These are phyloP conservation scores for Invenusta paracnida DNA, from an alignment of 2,888 invertebrate genomes.

Conservation along the genomic window DNA sequence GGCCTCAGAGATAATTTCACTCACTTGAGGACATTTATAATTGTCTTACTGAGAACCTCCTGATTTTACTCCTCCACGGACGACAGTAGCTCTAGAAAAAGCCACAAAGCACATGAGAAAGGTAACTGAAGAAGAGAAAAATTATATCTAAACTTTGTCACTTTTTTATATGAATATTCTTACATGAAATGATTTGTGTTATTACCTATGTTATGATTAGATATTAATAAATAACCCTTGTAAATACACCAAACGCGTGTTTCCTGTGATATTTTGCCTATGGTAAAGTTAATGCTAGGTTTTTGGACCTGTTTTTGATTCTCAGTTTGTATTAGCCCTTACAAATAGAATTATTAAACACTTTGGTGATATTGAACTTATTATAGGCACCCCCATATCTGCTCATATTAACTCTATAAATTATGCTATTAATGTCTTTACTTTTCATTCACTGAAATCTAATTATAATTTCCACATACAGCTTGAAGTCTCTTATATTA, in stretches of 20 bases:
- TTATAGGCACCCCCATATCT: too few relatives aligned
- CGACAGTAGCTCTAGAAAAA: background rate
- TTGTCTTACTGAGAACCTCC: background rate
- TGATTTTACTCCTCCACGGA: background rate
- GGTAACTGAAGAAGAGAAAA: background rate
- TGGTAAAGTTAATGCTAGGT: too few relatives aligned
- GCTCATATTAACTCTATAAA: too few relatives aligned
- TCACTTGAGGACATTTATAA: background rate
- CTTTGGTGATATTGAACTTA: too few relatives aligned
- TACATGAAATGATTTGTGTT: background rate
- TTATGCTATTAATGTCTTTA: too few relatives aligned
- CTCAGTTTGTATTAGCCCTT: too few relatives aligned
- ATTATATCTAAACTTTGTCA: background rate
- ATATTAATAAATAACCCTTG: background rate
- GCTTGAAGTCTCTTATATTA: too few relatives aligned
- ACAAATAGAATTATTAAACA: too few relatives aligned
- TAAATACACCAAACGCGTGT: background rate
- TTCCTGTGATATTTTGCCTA: background rate
- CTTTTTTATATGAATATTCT: background rate
- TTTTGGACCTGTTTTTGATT: too few relatives aligned
- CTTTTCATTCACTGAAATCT: too few relatives aligned
- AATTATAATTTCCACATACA: too few relatives aligned
- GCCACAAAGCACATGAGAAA: background rate
- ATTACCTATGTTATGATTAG: background rate
- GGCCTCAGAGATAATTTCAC: too few relatives aligned